Base-by-base conservation (phyloP, 2,888 invertebrate genomes). In the Torymus aiolomorphi region DNA sequence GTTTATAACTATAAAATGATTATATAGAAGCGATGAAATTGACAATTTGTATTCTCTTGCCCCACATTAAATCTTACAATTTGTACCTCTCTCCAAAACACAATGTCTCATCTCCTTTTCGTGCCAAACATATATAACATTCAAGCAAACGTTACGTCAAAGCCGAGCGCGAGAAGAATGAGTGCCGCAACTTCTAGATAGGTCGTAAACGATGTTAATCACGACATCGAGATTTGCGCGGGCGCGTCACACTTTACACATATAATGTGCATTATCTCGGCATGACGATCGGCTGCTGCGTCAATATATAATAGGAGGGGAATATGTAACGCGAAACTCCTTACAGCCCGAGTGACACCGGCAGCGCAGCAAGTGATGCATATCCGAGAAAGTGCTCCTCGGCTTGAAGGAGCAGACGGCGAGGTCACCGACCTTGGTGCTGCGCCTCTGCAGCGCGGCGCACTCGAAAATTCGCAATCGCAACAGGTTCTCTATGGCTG, bases 401-500 rank as follows among this genome's bases (percentile, higher is more conserved):
- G 74, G 80, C 49, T 82, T 82, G 12, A 83, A 66, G 57, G 83
- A 52, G 18, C 80, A 82, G 20, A 83, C 83, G 1, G 67, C 52
- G 24, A 82, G 82, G 77, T 76, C 86, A 71, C 82, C 84, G 59
- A 57, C 85, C 82, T 83, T 85, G 83, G n/a, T 62, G 42, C 59
- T 70, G 42, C 74, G 78, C 62, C 82, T 84, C 31, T 86, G 85
- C 16, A 85, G 42, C 52, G 89, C 85, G 2, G 92, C 93, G 86
- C 94, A 94, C 54, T 91, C 90, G 51, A 94, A 86, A 75, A 93
- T 91, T 61, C 92, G 90, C 88, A 93, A 91, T 71, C 92, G 90
- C 85, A 93, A 93, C 80, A 94, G 87, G 82, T 92, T 91, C 87
- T 92, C 92, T n/a, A 93, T 87, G 24, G 93, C 92, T 90, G 91